phyloP scores from a whole-genome alignment of 2,888 invertebrate genomes.

The Furcula furcula region DNA sequence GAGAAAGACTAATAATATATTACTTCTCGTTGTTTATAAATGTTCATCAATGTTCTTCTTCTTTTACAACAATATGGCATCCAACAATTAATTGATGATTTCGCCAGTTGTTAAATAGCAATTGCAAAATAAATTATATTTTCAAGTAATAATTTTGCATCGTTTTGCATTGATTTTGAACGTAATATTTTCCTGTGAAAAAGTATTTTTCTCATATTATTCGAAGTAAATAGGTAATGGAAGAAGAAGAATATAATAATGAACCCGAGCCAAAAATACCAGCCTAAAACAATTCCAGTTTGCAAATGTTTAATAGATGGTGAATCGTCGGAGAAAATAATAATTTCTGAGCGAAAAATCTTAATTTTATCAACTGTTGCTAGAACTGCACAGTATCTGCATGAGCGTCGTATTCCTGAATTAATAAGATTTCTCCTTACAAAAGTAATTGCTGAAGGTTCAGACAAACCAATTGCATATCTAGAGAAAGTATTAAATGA shows the following conservation, averaged over 20 bases:
- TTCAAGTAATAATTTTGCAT: no score
- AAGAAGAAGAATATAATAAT: conserved; percentile 12
- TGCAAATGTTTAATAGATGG: conserved; percentile 50
- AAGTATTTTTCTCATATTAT: no score
- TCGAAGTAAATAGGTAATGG: no score
- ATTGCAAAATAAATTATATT: no score
- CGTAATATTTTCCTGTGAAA: no score
- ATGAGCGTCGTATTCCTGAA: conserved; percentile 63
- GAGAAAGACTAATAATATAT: no score
- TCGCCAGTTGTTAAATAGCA: no score
- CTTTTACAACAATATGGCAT: no score
- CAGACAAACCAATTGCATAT: conserved; percentile 45
- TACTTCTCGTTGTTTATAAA: no score
- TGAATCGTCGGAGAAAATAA: conserved; percentile 32
- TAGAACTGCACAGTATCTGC: conserved; percentile 61
- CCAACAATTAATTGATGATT: no score
- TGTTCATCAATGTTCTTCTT: no score
- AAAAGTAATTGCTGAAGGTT: conserved; percentile 50
- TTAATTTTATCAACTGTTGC: conserved; percentile 41
- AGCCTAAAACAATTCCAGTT: conserved; percentile 31
- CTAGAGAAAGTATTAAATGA: conserved; percentile 57
- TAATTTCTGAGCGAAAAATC: conserved; percentile 46
- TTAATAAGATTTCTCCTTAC: conserved; percentile 60
- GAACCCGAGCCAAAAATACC: conserved; percentile 11
- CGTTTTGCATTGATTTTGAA: no score